These are phyloP conservation scores for Heterocephalus glaber DNA, from an alignment of 2,113 vertebrate species.

Conservation along the genomic window DNA sequence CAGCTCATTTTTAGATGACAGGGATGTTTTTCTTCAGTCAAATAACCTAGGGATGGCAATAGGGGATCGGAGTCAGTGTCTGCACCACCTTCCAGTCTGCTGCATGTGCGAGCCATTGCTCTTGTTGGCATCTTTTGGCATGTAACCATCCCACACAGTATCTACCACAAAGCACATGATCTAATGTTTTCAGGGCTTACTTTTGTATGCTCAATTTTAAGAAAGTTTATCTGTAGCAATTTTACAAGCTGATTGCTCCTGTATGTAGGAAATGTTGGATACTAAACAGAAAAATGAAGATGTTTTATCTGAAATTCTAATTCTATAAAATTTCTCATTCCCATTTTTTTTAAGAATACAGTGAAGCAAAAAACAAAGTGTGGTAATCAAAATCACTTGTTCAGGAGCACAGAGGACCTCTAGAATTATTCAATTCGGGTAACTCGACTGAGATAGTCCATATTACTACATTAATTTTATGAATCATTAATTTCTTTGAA, in stretches of 20 bases:
- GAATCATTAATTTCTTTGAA: not conserved
- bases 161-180: not conserved
- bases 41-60: accelerated
- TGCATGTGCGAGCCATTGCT: not conserved
- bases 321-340: no score
- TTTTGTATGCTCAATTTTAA: not conserved
- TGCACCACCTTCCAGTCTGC: not conserved
- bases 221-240: not conserved
- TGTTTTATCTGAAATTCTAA: not conserved
- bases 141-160: not conserved
- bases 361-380: not conserved
- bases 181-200: not conserved
- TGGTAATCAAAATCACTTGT: not conserved
- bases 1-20: not conserved
- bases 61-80: not conserved
- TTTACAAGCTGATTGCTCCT: not conserved
- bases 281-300: not conserved
- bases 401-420: not conserved
- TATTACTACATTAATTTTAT: not conserved
- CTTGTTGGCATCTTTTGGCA: not conserved
- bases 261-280: not conserved
- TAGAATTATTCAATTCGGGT: not conserved
- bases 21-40: not conserved
- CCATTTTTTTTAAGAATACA: not conserved
- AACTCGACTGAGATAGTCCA: not conserved